Evolutionary conservation across 92 coral and sea anemone species (phyloP).

Genomic region (Parazoanthus atlanticus): DNA sequence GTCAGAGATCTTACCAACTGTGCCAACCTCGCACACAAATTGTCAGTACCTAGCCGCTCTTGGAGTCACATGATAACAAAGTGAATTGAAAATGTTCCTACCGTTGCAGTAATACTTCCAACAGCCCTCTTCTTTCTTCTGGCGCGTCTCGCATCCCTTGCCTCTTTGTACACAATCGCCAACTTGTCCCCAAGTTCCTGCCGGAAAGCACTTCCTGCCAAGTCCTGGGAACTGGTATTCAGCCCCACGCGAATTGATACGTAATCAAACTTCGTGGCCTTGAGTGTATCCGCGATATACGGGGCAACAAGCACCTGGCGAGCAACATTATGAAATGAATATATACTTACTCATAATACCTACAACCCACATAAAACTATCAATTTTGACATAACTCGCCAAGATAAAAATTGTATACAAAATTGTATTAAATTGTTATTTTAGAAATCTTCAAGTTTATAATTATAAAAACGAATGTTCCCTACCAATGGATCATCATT

Average conservation of each 20-base stretch:
- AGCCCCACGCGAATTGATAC: constrained; percentile 58
- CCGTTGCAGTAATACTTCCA: constrained; percentile 90
- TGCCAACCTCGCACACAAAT: no score
- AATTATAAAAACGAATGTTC: no score
- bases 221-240: constrained; percentile 42
- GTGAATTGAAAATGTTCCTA: constrained; percentile 27
- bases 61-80: neutral
- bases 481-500: no score
- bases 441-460: no score
- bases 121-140: constrained; percentile 80
- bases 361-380: no score
- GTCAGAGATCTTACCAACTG: no score
- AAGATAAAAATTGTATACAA: no score
- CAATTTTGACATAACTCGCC: no score
- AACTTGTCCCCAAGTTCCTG: constrained; percentile 70
- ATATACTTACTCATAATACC: no score
- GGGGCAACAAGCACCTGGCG: constrained; percentile 77
- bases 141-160: constrained; percentile 45
- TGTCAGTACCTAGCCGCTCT: no score
- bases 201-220: constrained; percentile 50
- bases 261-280: constrained; percentile 58
- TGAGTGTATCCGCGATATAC: constrained; percentile 71
- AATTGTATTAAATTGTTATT: no score
- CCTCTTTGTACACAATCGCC: constrained; percentile 68
- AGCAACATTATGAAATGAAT: neutral